A percentile compares a stretch with the other conserved stretches of the same genome.
These are phyloP conservation scores for Calonectris borealis DNA, from an alignment of 2,113 vertebrate genomes.

Conservation along the genomic window DNA sequence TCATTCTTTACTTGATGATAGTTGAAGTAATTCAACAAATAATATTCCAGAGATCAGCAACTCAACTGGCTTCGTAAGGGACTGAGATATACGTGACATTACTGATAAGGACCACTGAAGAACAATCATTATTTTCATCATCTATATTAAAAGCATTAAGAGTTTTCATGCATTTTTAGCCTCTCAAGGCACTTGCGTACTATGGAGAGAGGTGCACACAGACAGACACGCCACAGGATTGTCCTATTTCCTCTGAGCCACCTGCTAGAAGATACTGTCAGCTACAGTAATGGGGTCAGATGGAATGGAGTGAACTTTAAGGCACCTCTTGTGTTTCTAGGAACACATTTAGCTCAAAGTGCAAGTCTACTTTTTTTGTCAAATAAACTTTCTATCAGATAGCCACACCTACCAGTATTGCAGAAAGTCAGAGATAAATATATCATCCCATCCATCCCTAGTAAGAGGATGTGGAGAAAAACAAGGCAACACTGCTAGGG, in stretches of 20 bases:
- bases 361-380: neutral
- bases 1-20: neutral
- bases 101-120: neutral
- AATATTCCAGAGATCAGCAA: neutral
- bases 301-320: neutral
- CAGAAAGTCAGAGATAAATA: neutral
- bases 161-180: neutral
- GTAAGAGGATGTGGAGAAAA: neutral
- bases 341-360: neutral
- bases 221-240: neutral
- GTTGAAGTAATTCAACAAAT: neutral
- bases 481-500: neutral
- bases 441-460: neutral
- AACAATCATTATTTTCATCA: neutral
- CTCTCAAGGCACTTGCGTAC: neutral
- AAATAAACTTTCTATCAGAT: neutral
- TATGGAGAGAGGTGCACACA: neutral
- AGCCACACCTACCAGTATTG: neutral
- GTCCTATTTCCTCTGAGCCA: neutral
- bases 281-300: neutral
- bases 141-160: neutral
- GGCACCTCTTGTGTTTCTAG: neutral
- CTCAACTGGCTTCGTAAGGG: neutral
- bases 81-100: neutral
- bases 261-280: neutral